These are phyloP conservation scores for Cettia cetti DNA, from an alignment of 2,113 vertebrate genomes.

Conservation along the genomic window DNA sequence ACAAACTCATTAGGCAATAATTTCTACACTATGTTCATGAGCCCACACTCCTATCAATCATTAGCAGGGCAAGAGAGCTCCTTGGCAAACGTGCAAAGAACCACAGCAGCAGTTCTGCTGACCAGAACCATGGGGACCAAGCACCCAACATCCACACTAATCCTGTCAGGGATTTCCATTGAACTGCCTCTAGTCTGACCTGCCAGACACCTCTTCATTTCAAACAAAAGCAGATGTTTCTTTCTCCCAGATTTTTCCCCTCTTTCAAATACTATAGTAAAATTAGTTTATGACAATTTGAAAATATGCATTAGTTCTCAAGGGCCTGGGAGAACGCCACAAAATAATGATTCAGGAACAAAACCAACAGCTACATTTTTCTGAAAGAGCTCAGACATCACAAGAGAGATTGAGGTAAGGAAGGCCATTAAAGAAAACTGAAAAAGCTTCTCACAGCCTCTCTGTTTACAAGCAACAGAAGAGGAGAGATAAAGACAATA, in stretches of 20 bases:
- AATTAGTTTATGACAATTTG: neutral
- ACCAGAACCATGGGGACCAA: rapidly evolving
- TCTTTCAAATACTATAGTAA: neutral
- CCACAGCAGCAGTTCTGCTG: neutral
- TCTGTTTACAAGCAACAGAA: neutral
- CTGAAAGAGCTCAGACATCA: neutral
- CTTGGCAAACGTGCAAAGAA: neutral
- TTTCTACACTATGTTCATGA: neutral
- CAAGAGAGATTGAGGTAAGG: neutral
- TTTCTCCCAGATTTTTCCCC: neutral
- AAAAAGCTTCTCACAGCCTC: neutral
- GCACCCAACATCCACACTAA: neutral
- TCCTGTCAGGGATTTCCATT: neutral
- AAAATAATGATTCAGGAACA: neutral
- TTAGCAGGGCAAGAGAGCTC: neutral
- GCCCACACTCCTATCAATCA: neutral
- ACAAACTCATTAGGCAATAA: neutral
- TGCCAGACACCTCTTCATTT: neutral
- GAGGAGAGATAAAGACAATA: neutral
- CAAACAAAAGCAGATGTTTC: neutral
- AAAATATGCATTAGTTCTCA: neutral
- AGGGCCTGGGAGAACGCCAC: neutral
- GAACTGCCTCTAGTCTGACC: neutral
- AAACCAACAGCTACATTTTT: neutral
- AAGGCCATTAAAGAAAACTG: neutral